Conservation (phyloP, 2,888 invertebrate genomes). For the Beris chalybata region DNA sequence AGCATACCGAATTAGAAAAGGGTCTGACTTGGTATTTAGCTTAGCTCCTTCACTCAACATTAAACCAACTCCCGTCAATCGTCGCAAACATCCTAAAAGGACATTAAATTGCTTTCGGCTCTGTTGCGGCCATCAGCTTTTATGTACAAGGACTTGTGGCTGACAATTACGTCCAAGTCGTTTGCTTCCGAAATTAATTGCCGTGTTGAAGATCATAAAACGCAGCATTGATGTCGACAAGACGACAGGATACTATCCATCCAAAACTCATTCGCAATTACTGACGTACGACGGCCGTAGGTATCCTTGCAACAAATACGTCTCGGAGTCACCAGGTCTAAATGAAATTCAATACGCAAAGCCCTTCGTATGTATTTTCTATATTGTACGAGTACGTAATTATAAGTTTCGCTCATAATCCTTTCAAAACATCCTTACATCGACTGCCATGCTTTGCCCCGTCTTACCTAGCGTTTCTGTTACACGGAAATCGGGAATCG, state of each 20-base stretch:
- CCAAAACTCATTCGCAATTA: conserved; percentile 6
- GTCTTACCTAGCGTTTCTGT: not conserved
- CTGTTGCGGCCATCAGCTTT: conserved; percentile 26
- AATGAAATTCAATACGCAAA: conserved; percentile 9
- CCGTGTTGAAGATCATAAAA: conserved; percentile 38
- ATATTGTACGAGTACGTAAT: conserved; percentile 22
- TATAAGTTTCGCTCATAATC: conserved; percentile 36
- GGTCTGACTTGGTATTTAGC: too few species aligned
- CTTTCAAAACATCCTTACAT: conserved; percentile 29
- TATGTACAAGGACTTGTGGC: conserved; percentile 24
- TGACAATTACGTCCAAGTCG: conserved; percentile 37
- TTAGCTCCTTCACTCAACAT: too few species aligned
- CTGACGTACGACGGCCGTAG: not conserved
- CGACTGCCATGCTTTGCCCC: too few species aligned
- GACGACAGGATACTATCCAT: conserved; percentile 3
- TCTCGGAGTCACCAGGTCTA: not conserved
- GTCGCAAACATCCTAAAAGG: conserved; percentile 13
- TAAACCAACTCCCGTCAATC: too few species aligned
- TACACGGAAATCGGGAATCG: not conserved
- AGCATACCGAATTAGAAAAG: too few species aligned
- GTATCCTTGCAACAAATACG: conserved; percentile 8
- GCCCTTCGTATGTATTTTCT: not conserved
- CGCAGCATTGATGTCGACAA: conserved; percentile 32
- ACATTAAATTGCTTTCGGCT: conserved; percentile 30
- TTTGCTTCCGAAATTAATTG: conserved; percentile 37